phyloP scores from a whole-genome alignment of 2,888 invertebrate genomes.

The Carterocephalus palaemon region DNA sequence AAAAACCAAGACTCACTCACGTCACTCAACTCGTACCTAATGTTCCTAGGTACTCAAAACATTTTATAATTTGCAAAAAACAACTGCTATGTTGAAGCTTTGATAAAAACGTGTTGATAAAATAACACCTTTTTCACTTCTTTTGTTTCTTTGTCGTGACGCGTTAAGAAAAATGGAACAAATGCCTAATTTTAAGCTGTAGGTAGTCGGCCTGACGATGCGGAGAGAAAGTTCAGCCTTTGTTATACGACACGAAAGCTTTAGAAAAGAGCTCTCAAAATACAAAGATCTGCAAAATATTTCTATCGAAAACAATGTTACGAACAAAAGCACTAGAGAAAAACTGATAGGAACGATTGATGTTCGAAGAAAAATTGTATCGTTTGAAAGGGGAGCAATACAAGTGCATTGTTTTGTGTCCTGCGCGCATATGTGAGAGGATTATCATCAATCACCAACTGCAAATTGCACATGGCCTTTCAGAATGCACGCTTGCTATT shows the following conservation, averaged over 20 bases:
- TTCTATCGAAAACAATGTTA: conserved; percentile 25
- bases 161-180: conserved; percentile 5
- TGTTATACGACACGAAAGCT: conserved; percentile 13
- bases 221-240: conserved; percentile 11
- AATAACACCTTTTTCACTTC: conserved; percentile 53
- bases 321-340: conserved; percentile 17
- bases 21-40: too few relatives aligned
- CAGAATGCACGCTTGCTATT: conserved; percentile 65
- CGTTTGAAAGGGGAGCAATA: conserved; percentile 25
- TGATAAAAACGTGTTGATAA: too few relatives aligned
- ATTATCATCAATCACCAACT: conserved; percentile 75
- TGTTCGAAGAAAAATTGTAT: conserved; percentile 27
- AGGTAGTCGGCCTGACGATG: background rate
- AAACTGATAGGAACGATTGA: conserved; percentile 26
- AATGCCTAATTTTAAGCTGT: conserved; percentile 5
- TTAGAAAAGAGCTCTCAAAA: conserved; percentile 10
- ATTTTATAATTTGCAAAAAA: too few relatives aligned
- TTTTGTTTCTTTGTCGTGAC: background rate
- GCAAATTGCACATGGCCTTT: conserved; percentile 70
- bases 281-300: conserved; percentile 14
- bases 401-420: conserved; percentile 52
- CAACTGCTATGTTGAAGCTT: too few relatives aligned
- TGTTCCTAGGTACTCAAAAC: too few relatives aligned
- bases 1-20: too few relatives aligned
- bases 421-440: conserved; percentile 51